Percentiles rank a stretch among this genome's conserved stretches.
Evolutionary conservation across 2,797 vertebrate species (phyloP).

Genomic region (Gila robusta): DNA sequence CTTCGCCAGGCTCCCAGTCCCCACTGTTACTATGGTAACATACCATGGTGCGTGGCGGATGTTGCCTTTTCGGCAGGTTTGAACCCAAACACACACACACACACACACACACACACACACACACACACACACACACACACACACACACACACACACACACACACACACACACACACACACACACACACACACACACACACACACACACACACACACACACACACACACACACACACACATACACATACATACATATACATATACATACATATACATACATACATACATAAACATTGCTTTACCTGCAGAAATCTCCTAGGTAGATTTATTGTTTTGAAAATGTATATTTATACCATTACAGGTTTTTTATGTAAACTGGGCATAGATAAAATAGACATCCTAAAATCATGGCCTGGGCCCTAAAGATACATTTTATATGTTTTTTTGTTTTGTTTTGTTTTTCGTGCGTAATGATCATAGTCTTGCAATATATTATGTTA

Average conservation of each 20-base stretch:
- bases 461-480: background rate
- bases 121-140: too few relatives aligned
- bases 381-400: background rate
- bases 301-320: background rate
- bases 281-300: background rate
- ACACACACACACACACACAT: too few relatives aligned
- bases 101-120: background rate
- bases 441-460: background rate
- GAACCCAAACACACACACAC: slow-evolving; percentile 55
- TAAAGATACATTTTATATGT: background rate
- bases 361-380: background rate
- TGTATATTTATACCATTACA: background rate
- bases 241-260: too few relatives aligned
- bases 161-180: too few relatives aligned
- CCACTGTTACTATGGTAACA: slow-evolving; percentile 85
- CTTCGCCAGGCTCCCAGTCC: slow-evolving; percentile 72
- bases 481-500: background rate
- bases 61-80: slow-evolving; percentile 60
- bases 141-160: too few relatives aligned
- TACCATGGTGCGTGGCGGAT: slow-evolving; percentile 71
- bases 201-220: too few relatives aligned
- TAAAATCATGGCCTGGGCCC: background rate
- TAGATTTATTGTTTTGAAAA: slow-evolving; percentile 15
- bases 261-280: too few relatives aligned
- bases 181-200: too few relatives aligned